phyloP scores from a whole-genome alignment of 2,113 vertebrate genomes.

The Martes martes region DNA sequence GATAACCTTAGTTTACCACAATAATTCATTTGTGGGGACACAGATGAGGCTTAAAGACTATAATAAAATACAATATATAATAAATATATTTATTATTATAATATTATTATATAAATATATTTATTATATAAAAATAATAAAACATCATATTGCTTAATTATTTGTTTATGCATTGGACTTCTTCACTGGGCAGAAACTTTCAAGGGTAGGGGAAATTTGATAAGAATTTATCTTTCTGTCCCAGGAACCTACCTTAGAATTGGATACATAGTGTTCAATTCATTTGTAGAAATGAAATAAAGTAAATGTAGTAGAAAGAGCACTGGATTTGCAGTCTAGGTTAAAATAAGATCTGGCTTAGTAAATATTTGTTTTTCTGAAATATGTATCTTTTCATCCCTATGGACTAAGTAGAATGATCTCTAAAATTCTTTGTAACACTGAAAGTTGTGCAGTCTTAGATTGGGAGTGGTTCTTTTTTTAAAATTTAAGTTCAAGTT shows the following conservation, averaged over 20 bases:
- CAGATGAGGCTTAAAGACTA: neutral
- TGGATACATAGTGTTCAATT: neutral
- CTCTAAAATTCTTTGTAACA: neutral
- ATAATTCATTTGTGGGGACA: neutral
- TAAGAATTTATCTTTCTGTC: neutral
- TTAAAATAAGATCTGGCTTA: neutral
- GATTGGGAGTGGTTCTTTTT: neutral
- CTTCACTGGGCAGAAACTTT: neutral
- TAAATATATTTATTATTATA: neutral
- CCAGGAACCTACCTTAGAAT: neutral
- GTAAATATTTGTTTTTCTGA: neutral
- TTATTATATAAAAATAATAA: neutral
- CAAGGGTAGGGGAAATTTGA: neutral
- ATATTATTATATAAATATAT: neutral
- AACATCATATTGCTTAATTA: neutral
- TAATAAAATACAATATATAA: neutral
- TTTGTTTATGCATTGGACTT: neutral
- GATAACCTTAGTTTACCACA: neutral
- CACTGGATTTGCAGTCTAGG: neutral
- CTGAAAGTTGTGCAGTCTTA: neutral
- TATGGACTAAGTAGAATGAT: neutral
- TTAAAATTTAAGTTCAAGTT: neutral
- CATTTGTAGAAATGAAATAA: slow-evolving; percentile 3
- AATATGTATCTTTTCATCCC: neutral
- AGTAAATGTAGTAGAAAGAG: neutral